phyloP scores from a whole-genome alignment of 2,888 invertebrate genomes.

The Ennomos fuscantarius region DNA sequence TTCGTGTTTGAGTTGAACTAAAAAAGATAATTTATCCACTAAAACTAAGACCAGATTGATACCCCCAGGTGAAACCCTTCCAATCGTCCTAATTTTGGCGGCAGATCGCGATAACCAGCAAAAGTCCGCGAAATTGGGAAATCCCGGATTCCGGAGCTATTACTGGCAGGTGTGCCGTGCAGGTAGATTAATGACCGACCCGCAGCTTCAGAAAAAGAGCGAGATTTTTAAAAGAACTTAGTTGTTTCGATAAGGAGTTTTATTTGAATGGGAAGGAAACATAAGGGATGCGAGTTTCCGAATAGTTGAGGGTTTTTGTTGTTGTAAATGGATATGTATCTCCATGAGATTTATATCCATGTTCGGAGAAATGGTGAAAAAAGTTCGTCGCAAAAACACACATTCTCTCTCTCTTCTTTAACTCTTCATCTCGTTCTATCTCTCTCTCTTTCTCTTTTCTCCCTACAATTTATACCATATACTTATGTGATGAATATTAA shows the following conservation, averaged over 20 bases:
- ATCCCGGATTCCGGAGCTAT: constrained; percentile 44
- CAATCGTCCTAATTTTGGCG: constrained; percentile 39
- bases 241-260: constrained; percentile 12
- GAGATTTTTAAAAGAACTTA: constrained; percentile 15
- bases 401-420: too few relatives aligned
- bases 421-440: too few relatives aligned
- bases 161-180: constrained; percentile 54
- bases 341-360: too few relatives aligned
- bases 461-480: too few relatives aligned
- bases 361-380: too few relatives aligned
- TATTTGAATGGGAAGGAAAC: constrained; percentile 6
- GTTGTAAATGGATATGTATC: too few relatives aligned
- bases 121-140: constrained; percentile 34
- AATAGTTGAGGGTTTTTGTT: too few relatives aligned
- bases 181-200: constrained; percentile 49
- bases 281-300: constrained; percentile 7
- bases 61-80: constrained; percentile 4
- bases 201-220: constrained; percentile 21
- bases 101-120: constrained; percentile 42
- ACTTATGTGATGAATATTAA: too few relatives aligned
- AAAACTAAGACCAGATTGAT: constrained; percentile 10
- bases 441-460: too few relatives aligned
- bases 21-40: neutral
- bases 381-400: too few relatives aligned
- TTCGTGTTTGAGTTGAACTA: too few relatives aligned